Percentiles rank a stretch among this genome's conserved stretches.
Conservation (phyloP, 2,797 vertebrate species). For the Microctenopoma lineatum region DNA sequence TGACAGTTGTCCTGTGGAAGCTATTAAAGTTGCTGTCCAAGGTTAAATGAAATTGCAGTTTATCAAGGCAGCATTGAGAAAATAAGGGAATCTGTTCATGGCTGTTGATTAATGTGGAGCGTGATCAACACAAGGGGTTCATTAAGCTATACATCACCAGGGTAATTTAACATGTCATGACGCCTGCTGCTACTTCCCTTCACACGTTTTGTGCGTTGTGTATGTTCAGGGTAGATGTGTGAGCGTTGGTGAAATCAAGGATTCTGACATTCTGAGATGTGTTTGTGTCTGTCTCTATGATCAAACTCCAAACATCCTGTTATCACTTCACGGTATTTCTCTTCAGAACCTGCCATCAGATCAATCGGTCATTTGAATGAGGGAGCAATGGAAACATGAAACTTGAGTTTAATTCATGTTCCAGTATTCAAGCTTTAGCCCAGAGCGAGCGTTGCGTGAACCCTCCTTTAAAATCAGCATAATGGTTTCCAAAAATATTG, state of each 20-base stretch:
- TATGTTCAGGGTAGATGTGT: conserved; percentile 37
- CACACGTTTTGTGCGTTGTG: conserved; percentile 59
- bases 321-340: conserved; percentile 12
- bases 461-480: conserved; percentile 12
- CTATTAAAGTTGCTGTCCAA: conserved; percentile 99
- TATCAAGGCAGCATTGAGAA: conserved; percentile 99
- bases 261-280: conserved; percentile 39
- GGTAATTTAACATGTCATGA: conserved; percentile 99
- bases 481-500: conserved; percentile 2
- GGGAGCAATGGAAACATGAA: conserved; percentile 3
- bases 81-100: conserved; percentile 99
- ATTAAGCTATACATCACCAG: conserved; percentile 99
- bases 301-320: conserved; percentile 31
- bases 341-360: conserved; percentile 12
- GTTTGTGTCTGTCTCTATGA: conserved; percentile 34
- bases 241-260: conserved; percentile 31
- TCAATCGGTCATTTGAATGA: background rate
- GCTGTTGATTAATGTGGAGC: conserved; percentile 99
- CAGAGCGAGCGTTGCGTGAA: background rate
- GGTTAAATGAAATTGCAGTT: conserved; percentile 99
- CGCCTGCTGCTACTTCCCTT: conserved; percentile 90
- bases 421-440: conserved; percentile 4
- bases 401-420: conserved; percentile 4
- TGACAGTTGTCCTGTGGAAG: conserved; percentile 99
- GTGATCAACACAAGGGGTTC: conserved; percentile 99